Conservation (phyloP, 2,797 vertebrate genomes). For the Gila robusta region DNA sequence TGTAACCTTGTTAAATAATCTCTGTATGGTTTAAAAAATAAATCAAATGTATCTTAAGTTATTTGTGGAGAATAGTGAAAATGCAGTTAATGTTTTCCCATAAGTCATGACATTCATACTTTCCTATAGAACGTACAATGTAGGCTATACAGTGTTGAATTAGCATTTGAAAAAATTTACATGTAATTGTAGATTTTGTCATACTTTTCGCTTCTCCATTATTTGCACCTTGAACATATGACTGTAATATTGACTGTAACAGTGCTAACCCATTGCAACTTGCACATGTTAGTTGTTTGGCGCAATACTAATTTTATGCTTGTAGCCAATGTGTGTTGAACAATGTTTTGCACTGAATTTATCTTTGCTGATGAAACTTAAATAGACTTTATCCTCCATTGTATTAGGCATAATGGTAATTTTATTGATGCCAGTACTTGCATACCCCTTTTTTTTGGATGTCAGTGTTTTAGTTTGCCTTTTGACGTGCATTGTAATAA, state of each 20-base stretch:
- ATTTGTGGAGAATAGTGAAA: conserved; percentile 31
- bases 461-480: conserved; percentile 20
- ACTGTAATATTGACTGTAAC: conserved; percentile 30
- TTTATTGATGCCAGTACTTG: not conserved
- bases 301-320: conserved; percentile 37
- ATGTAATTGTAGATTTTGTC: not conserved
- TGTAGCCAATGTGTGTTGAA: conserved; percentile 50
- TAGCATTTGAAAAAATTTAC: conserved; percentile 14
- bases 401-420: not conserved
- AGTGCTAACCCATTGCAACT: conserved; percentile 57
- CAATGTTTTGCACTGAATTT: conserved; percentile 53
- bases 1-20: not conserved
- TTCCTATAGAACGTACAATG: not conserved
- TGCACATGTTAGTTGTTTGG: conserved; percentile 57
- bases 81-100: not conserved
- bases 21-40: conserved; percentile 2
- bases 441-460: not conserved
- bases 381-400: not conserved
- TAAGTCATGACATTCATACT: not conserved
- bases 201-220: not conserved
- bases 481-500: conserved; percentile 63
- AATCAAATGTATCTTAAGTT: conserved; percentile 9
- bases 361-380: conserved; percentile 10
- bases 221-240: conserved; percentile 22
- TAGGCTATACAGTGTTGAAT: conserved; percentile 37